phyloP scores from a whole-genome alignment of 2,888 invertebrate species.

The Drosophila mercatorum region DNA sequence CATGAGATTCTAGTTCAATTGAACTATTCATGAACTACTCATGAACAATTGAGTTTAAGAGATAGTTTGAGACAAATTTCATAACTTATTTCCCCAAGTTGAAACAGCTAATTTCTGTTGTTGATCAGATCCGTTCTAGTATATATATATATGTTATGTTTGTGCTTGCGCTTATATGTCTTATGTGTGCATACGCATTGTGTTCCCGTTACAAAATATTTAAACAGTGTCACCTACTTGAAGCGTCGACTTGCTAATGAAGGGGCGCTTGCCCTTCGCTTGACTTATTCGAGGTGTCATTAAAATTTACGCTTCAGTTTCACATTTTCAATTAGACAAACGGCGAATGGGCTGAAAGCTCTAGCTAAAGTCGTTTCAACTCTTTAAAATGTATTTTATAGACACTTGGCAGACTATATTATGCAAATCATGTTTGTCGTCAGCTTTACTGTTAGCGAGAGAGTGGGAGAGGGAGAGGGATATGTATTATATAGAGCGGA shows the following conservation, averaged over 20 bases:
- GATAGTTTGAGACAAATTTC: not conserved
- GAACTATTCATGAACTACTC: no score
- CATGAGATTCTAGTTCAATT: not conserved
- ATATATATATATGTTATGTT: no score
- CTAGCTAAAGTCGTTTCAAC: not conserved
- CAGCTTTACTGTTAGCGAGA: not conserved
- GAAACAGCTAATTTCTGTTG: no score
- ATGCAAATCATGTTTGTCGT: constrained; percentile 6
- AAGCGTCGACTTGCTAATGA: constrained; percentile 53
- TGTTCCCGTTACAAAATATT: not conserved
- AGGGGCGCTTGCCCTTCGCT: constrained; percentile 30
- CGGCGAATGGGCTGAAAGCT: constrained; percentile 6
- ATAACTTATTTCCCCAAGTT: no score
- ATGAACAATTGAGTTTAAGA: not conserved
- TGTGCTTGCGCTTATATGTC: not conserved
- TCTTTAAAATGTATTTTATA: constrained; percentile 5
- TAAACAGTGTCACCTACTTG: constrained; percentile 27
- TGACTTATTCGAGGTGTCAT: constrained; percentile 16
- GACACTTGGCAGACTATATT: constrained; percentile 2
- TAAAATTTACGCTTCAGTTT: constrained; percentile 4
- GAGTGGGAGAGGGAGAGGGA: not conserved
- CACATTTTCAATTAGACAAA: constrained; percentile 10
- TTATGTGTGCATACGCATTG: not conserved
- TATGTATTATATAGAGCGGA: not conserved
- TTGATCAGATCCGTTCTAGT: not conserved